A percentile compares a stretch with the other conserved stretches of the same genome.
These are phyloP conservation scores for Littorina saxatilis DNA, from an alignment of 1,140 invertebrate genomes.

Conservation along the genomic window DNA sequence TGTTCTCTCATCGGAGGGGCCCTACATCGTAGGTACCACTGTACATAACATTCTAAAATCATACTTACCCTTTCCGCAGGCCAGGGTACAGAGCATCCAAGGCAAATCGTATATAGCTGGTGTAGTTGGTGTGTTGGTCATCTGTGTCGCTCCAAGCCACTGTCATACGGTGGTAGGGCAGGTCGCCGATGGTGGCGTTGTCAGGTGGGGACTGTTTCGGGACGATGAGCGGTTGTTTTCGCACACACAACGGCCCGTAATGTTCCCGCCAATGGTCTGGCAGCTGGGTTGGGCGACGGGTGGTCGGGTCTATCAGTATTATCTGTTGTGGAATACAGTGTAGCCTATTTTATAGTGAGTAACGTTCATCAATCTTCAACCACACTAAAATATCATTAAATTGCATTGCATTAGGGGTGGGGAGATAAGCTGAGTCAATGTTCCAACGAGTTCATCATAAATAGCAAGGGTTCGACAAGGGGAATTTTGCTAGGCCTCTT, in stretches of 20 bases:
- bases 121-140: slow-evolving; percentile 42
- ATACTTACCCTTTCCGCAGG: not conserved
- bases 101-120: slow-evolving; percentile 40
- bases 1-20: too few species aligned
- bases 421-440: too few species aligned
- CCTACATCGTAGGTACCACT: too few species aligned
- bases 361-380: too few species aligned
- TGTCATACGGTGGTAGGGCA: not conserved
- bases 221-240: not conserved
- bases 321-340: slow-evolving; percentile 24
- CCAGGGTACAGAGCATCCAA: slow-evolving; percentile 35
- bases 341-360: too few species aligned
- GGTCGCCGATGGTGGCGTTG: not conserved
- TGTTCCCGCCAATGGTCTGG: slow-evolving; percentile 26
- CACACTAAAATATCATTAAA: too few species aligned
- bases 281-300: slow-evolving; percentile 35
- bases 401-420: too few species aligned
- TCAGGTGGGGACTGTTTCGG: not conserved
- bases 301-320: slow-evolving; percentile 30
- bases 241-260: not conserved
- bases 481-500: too few species aligned
- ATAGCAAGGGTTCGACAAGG: too few species aligned
- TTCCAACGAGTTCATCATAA: too few species aligned
- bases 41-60: too few species aligned
- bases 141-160: slow-evolving; percentile 43